Percentiles rank a stretch among this genome's conserved stretches.
Evolutionary conservation across 2,113 vertebrate genomes (phyloP).

Genomic region (Rhegmatorhina hoffmannsi): DNA sequence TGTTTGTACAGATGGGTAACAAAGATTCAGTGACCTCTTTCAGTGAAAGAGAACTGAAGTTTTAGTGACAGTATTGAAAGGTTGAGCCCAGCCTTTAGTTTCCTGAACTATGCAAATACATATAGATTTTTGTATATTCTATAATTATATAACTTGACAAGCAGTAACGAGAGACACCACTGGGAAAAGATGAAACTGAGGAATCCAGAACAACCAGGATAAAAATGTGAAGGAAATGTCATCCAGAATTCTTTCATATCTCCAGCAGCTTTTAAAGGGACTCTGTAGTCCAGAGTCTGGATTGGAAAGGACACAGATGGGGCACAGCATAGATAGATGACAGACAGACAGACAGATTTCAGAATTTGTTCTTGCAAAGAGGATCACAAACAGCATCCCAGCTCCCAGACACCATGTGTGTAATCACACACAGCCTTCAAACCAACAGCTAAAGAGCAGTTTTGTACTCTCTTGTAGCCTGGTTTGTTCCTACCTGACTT

Average conservation of each 20-base stretch:
- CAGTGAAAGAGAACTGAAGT: not conserved
- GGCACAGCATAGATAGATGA: not conserved
- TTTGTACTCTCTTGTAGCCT: not conserved
- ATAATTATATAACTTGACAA: not conserved
- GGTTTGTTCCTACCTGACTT: not conserved
- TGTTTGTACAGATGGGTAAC: not conserved
- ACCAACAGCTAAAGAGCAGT: not conserved
- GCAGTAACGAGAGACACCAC: not conserved
- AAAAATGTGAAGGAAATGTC: not conserved
- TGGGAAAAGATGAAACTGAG: not conserved
- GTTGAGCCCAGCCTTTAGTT: not conserved
- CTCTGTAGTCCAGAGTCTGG: not conserved
- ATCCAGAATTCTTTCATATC: not conserved
- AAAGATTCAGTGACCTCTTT: not conserved
- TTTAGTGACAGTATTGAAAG: not conserved
- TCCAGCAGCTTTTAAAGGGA: not conserved
- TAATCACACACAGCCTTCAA: not conserved
- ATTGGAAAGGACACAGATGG: not conserved
- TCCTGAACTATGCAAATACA: not conserved
- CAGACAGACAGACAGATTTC: not conserved
- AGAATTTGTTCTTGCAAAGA: not conserved
- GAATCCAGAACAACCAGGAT: not conserved
- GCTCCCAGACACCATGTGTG: not conserved
- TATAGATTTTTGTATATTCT: accelerated
- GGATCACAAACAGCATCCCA: not conserved